A percentile compares a stretch with the other conserved stretches of the same genome.
These are phyloP conservation scores for Sminthopsis crassicaudata DNA, from an alignment of 2,113 vertebrate species.

Conservation along the genomic window DNA sequence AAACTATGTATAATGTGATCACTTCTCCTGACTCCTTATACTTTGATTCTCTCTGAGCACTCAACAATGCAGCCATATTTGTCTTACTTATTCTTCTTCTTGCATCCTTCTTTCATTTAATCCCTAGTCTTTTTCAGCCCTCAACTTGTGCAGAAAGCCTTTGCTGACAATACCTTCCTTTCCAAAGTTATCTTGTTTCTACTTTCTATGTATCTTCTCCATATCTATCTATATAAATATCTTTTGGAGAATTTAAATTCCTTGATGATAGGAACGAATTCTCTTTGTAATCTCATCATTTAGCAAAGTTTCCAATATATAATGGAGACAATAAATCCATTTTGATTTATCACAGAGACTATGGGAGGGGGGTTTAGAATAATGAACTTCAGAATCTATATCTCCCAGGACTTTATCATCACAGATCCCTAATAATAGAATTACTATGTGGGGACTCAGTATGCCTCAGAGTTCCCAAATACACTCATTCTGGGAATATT, in stretches of 20 bases:
- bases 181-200: neutral
- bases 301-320: neutral
- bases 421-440: neutral
- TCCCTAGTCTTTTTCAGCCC: too few species aligned
- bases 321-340: neutral
- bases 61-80: neutral
- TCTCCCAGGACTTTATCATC: neutral
- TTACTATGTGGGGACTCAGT: neutral
- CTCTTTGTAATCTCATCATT: neutral
- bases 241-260: neutral
- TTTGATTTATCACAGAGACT: neutral
- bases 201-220: neutral
- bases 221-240: neutral
- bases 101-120: neutral
- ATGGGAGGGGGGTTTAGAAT: neutral
- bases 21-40: neutral
- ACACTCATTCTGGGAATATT: neutral
- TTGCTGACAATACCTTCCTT: neutral
- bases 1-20: neutral
- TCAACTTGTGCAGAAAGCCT: neutral
- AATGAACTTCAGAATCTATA: neutral
- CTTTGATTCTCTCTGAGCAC: neutral
- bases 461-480: neutral
- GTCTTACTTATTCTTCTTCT: neutral
- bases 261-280: neutral